Base-by-base conservation (phyloP, 2,797 vertebrate species). In the Melanotaenia trifasciata region DNA sequence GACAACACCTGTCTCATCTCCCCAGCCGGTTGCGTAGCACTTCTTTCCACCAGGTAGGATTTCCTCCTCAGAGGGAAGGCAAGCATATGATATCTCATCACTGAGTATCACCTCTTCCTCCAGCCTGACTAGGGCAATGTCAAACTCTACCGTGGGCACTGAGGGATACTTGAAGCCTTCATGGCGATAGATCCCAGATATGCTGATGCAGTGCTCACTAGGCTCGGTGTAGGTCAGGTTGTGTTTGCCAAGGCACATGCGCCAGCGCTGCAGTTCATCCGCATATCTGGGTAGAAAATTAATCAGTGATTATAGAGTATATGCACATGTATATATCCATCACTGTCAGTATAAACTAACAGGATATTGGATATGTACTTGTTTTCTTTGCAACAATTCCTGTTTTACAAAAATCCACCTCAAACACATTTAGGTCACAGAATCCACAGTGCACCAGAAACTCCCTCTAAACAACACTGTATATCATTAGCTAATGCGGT, bases 221-320 rank as follows among this genome's bases (percentile, higher is more conserved):
- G 85, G 54, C 78, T 95, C 95, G 0, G 83, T 74, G 73, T 80
- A 47, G 50, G 93, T 95, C 86, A 95, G 85, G 83, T 95, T 95
- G 90, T 96, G 92, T 91, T 96, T 95, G 61, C 94, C 94, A 2
- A 95, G 84, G 80, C 94, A 95, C 91, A 96, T 95, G 61, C 74
- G 87, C 95, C 95, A 96, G 30, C 94, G 93, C 22, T 92, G 86
- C 57, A 95, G 87, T 85, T 95, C 91, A 83, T 95, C 92, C 16
- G 94, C 94, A 28, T 95, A 95, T 50, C 95, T 96, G 75, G 33
- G 71, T 0, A n/a, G 18, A 56, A 67, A 73, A 72, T 47, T 3
- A 51, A 57, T 76, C 53, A 35, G 56, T 76, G n/a, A n/a, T 36
- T 18, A 65, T 30, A 64, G 9, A 36, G 66, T 35, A 53, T n/a